Conservation (phyloP, 2,888 invertebrate genomes). For the Graphium colonna region DNA sequence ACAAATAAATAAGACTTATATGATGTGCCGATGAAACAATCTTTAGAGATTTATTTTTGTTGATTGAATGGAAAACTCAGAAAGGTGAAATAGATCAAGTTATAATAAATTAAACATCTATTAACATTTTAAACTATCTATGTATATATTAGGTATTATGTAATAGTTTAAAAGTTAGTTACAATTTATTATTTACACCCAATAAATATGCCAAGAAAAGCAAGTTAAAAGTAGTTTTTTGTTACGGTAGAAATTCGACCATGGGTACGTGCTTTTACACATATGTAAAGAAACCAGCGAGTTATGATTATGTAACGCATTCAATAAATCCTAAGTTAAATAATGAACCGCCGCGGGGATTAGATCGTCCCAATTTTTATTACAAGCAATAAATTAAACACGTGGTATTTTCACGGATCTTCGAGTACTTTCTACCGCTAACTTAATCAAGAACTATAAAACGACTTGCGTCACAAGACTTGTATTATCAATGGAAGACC, state of each 20-base stretch:
- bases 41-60: too few relatives aligned
- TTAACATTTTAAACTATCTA: too few relatives aligned
- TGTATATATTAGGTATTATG: too few relatives aligned
- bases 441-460: constrained; percentile 43
- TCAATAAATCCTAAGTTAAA: not conserved
- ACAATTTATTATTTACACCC: not conserved
- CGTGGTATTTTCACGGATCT: constrained; percentile 25
- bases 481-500: constrained; percentile 51
- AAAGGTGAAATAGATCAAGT: too few relatives aligned
- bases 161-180: too few relatives aligned
- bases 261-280: too few relatives aligned
- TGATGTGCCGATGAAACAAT: too few relatives aligned
- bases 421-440: constrained; percentile 44
- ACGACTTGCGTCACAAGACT: constrained; percentile 48
- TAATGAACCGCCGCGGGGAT: not conserved
- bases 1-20: too few relatives aligned
- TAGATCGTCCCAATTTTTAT: not conserved
- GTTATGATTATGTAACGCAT: not conserved
- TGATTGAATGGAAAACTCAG: too few relatives aligned
- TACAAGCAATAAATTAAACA: not conserved
- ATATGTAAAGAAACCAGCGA: not conserved
- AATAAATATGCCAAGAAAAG: not conserved
- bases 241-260: too few relatives aligned
- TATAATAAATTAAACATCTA: too few relatives aligned
- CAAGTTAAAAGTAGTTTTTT: not conserved